Conservation (phyloP, 1,140 invertebrate species). For the Rhynchophorus ferrugineus region DNA sequence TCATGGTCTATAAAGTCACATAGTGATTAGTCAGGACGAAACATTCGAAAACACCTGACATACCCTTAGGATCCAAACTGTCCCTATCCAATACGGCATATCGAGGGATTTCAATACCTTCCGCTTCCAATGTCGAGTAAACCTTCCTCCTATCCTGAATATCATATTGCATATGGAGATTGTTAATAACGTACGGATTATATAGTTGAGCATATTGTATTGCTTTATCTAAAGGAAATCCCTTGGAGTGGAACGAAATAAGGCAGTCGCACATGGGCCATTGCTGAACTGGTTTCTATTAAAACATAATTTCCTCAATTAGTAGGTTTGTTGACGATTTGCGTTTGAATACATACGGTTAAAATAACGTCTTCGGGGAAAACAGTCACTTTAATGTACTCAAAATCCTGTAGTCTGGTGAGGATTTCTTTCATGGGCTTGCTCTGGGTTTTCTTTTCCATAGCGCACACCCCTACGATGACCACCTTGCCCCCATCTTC, state of each 20-base stretch:
- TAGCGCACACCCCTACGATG: slow-evolving; percentile 93
- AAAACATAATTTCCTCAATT: too few relatives aligned
- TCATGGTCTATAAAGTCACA: slow-evolving; percentile 63
- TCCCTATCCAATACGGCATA: slow-evolving; percentile 96
- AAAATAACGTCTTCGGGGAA: slow-evolving; percentile 93
- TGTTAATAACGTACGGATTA: slow-evolving; percentile 96
- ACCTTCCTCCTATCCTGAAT: slow-evolving; percentile 93
- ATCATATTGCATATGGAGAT: slow-evolving; percentile 97
- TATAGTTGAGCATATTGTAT: slow-evolving; percentile 90
- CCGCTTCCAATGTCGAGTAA: slow-evolving; percentile 86
- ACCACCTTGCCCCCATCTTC: slow-evolving; percentile 69
- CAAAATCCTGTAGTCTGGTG: slow-evolving; percentile 88
- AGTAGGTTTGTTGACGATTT: too few relatives aligned
- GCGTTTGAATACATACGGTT: slow-evolving; percentile 54
- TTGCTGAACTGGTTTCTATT: slow-evolving; percentile 93
- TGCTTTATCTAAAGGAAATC: slow-evolving; percentile 97
- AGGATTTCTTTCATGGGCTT: slow-evolving; percentile 99
- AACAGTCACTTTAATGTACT: slow-evolving; percentile 88
- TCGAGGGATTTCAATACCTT: slow-evolving; percentile 94
- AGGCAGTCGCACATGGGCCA: slow-evolving; percentile 98
- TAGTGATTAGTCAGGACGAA: not conserved
- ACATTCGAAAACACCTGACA: slow-evolving; percentile 21
- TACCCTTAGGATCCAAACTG: slow-evolving; percentile 82
- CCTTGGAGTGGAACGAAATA: slow-evolving; percentile 97
- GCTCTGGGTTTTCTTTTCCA: slow-evolving; percentile 97